Evolutionary conservation across 2,113 vertebrate genomes (phyloP), one percentile per base, ranked within the genome.

Genomic region (Solenodon paradoxus): DNA sequence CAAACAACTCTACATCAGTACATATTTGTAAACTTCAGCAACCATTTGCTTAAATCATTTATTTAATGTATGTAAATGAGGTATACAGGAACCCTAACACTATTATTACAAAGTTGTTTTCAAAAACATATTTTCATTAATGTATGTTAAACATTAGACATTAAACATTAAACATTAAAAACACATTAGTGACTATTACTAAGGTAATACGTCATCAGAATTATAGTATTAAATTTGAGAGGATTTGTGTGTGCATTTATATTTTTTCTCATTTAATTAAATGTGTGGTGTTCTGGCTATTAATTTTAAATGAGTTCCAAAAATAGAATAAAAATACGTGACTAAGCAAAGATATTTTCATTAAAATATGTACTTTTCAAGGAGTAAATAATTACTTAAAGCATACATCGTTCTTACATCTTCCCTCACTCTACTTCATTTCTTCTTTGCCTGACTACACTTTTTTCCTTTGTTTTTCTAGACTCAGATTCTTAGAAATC

Each of bases 1-100:
- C 86, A 81, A 85, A 92, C 28, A 69, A 40, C 53, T 64, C 92
- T 71, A 92, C 78, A 91, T 66, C 10, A 57, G 92, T 72, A 49
- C 2, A 11, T 80, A 79, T 80, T 85, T 42, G 90, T 84, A 88
- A 78, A 94, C 35, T 30, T 90, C 71, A 94, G 15, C 9, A 32
- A 53, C 13, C 12, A 19, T 81, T 93, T 90, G 13, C 30, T 82
- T 49, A 75, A 45, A 72, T 35, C 42, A 55, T 55, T 81, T 45
- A 72, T 61, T 94, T 26, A 49, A 40, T 71, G 47, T 61, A 19
- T 20, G 55, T 81, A 91, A 72, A 93, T 88, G 26, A 75, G 8
- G 30, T 47, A 4, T 71, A 53, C 80, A 88, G 51, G 30, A 90
- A 49, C 7, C 2, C 30, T 49, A 1, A 80, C 53, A 59, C 74